Evolutionary conservation across 2,113 vertebrate species (phyloP).

Genomic region (Ifrita kowaldi): DNA sequence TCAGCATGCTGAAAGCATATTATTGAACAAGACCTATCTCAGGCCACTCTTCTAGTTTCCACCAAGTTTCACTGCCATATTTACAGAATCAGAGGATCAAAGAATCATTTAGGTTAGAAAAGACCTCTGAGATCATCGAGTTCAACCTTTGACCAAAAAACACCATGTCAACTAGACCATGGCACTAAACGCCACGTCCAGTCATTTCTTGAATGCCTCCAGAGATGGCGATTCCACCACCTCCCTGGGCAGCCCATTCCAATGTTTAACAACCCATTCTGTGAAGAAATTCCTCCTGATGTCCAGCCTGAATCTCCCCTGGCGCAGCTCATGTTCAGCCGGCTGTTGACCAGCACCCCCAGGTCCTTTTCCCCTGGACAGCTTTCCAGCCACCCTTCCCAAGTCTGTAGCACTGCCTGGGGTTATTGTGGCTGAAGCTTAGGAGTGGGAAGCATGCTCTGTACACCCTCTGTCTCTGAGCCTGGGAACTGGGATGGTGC

Average conservation of each 20-base stretch:
- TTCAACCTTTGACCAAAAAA: not conserved
- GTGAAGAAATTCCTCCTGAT: not conserved
- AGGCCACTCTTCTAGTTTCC: not conserved
- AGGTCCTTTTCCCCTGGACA: not conserved
- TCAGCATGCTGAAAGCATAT: not conserved
- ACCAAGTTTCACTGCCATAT: not conserved
- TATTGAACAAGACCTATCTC: not conserved
- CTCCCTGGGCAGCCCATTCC: not conserved
- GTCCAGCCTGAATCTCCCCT: not conserved
- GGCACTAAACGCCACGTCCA: not conserved
- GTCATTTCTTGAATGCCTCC: not conserved
- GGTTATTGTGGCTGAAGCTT: not conserved
- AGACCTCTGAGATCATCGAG: fast-evolving
- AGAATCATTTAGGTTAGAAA: not conserved
- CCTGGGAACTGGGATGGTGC: not conserved
- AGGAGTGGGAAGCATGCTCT: not conserved
- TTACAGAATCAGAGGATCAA: not conserved
- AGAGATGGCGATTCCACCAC: not conserved
- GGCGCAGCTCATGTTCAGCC: fast-evolving
- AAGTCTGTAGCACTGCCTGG: not conserved
- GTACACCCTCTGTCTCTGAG: not conserved
- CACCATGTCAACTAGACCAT: not conserved
- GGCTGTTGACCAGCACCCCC: not conserved
- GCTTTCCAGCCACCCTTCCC: not conserved
- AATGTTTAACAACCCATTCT: not conserved